Conservation (phyloP, 2,888 invertebrate species). For the Lycocerus yunnanus region DNA sequence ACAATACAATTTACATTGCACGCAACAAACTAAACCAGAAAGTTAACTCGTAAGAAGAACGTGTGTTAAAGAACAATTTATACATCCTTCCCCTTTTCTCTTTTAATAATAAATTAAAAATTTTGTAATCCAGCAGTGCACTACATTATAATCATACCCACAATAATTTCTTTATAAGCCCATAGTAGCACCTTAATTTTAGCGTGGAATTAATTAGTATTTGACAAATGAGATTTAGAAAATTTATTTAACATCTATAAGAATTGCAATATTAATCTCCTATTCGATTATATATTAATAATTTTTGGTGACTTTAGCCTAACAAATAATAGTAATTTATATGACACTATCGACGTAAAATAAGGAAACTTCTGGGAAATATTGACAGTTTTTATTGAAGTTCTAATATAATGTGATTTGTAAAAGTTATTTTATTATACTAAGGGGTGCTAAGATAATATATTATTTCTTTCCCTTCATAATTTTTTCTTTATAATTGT, state of each 20-base stretch:
- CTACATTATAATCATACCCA: background rate
- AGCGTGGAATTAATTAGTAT: background rate
- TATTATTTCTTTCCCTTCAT: background rate
- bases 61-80: constrained; percentile 12
- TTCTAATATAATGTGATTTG: background rate
- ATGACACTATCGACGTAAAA: constrained; percentile 2
- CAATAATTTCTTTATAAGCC: background rate
- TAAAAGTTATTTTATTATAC: background rate
- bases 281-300: constrained; percentile 4
- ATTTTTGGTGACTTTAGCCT: constrained; percentile 5
- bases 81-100: constrained; percentile 5
- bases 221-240: background rate
- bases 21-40: constrained; percentile 38
- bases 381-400: background rate
- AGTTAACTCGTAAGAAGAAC: constrained; percentile 21
- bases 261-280: background rate
- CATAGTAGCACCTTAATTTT: background rate
- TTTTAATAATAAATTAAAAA: background rate
- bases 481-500: background rate
- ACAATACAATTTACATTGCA: constrained; percentile 39
- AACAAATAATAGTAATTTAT: constrained; percentile 2
- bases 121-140: background rate
- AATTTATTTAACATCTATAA: constrained; percentile 6
- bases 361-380: background rate
- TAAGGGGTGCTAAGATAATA: background rate